Base-by-base conservation (phyloP, 2,888 invertebrate species). In the Tolmerus cingulatus region DNA sequence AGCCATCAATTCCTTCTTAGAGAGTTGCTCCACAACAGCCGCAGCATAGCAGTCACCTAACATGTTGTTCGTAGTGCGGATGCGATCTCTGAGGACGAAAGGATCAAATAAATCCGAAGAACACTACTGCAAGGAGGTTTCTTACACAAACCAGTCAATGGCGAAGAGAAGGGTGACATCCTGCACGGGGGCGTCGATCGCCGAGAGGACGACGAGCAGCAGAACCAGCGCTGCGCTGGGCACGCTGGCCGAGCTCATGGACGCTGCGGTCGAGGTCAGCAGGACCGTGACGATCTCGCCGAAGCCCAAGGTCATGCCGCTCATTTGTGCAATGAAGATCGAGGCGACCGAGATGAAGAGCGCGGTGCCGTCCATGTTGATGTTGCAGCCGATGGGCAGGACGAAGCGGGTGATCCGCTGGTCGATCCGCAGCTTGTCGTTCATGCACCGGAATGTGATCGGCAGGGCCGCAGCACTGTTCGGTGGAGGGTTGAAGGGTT, bases 351-450 rank as follows among this genome's bases (percentile, higher is more conserved):
- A 95, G 51, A 98, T 95, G 92, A 98, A 98, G 78, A 98, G 93
- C 0, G 97, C 97, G 0, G 97, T 97, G 2, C 97, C 97, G 90
- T 97, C 97, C 97, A 98, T 97, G 93, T 98, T 98, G 91, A 98
- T 96, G 91, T 97, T 97, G 91, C 97, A 97, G 5, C 98, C 98
- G 89, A 98, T 97, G 0, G 98, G 98, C 14, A 98, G 93, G 78
- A 98, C 97, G 92, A 98, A 98, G 89, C 97, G 95, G 0, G 97
- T 96, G 90, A 98, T 95, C 88, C 97, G 94, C 55, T 95, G 94
- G 92, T 98, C 97, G 89, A 97, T 94, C 89, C 95, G 95, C 88
- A 97, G 94, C 87, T 96, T 96, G 89, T 97, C 96, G 92, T 97
- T 97, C 96, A 98, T 95, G 90, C 96, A 95, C 88, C 96, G 95